phyloP scores from a whole-genome alignment of 2,113 vertebrate genomes.

The Mesocricetus auratus region DNA sequence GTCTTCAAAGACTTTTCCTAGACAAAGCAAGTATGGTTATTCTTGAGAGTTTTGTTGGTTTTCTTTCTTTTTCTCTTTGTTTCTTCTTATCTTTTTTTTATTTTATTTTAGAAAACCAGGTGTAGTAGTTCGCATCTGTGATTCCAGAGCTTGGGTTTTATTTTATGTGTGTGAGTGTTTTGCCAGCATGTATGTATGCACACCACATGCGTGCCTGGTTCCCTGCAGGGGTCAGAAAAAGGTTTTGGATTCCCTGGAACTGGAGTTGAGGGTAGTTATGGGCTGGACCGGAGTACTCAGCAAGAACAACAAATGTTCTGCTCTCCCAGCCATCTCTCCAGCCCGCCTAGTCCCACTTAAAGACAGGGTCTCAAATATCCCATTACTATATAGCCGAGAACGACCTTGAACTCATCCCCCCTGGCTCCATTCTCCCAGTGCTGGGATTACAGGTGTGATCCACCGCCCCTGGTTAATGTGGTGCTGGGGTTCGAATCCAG shows the following conservation, averaged over 20 bases:
- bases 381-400: not conserved
- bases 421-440: not conserved
- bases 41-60: not conserved
- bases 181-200: not conserved
- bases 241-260: not conserved
- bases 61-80: not conserved
- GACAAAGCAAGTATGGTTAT: slow-evolving; percentile 9
- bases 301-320: not conserved
- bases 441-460: not conserved
- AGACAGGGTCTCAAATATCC: not conserved
- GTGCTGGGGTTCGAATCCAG: not conserved
- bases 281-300: not conserved
- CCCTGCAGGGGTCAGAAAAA: not conserved
- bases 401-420: not conserved
- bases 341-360: not conserved
- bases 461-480: not conserved
- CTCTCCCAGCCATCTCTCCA: not conserved
- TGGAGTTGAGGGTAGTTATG: not conserved
- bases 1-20: slow-evolving; percentile 5
- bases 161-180: not conserved
- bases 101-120: not conserved
- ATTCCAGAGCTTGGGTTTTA: not conserved
- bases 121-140: not conserved
- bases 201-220: not conserved
- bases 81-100: not conserved